Evolutionary conservation across 2,888 invertebrate genomes (phyloP).

Genomic region (Petrolisthes cinctipes): DNA sequence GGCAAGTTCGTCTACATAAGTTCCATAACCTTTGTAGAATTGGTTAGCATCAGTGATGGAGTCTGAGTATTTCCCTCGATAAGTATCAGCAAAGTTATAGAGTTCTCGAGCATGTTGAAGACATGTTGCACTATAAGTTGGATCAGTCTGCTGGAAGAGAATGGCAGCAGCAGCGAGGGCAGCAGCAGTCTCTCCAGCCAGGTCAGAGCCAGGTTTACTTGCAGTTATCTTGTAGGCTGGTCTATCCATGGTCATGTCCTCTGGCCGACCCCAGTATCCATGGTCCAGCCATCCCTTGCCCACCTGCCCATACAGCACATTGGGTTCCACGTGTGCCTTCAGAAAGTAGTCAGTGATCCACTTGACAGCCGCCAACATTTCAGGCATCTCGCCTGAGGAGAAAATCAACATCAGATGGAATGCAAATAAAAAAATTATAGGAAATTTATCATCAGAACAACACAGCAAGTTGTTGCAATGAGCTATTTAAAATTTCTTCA

Average conservation of each 20-base stretch:
- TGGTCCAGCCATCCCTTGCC: conserved; percentile 75
- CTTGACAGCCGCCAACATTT: conserved; percentile 31
- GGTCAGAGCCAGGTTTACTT: conserved; percentile 67
- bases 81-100: conserved; percentile 65
- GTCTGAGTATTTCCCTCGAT: conserved; percentile 64
- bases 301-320: conserved; percentile 64
- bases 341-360: conserved; percentile 63
- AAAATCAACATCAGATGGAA: neutral
- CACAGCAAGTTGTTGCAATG: too few relatives aligned
- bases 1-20: conserved; percentile 74
- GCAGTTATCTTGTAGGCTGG: conserved; percentile 60
- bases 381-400: conserved; percentile 24
- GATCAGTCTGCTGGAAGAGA: conserved; percentile 67
- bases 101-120: conserved; percentile 66
- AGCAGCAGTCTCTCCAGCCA: conserved; percentile 70
- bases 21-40: conserved; percentile 63
- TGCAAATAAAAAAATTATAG: too few relatives aligned
- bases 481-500: too few relatives aligned
- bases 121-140: conserved; percentile 62
- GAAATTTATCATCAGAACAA: too few relatives aligned
- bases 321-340: conserved; percentile 43
- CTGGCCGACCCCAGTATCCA: conserved; percentile 72
- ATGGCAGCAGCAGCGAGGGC: conserved; percentile 69
- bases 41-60: conserved; percentile 65
- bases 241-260: conserved; percentile 66